Evolutionary conservation across 2,888 invertebrate species (phyloP).

Genomic region (Drosophila austrosaltans): DNA sequence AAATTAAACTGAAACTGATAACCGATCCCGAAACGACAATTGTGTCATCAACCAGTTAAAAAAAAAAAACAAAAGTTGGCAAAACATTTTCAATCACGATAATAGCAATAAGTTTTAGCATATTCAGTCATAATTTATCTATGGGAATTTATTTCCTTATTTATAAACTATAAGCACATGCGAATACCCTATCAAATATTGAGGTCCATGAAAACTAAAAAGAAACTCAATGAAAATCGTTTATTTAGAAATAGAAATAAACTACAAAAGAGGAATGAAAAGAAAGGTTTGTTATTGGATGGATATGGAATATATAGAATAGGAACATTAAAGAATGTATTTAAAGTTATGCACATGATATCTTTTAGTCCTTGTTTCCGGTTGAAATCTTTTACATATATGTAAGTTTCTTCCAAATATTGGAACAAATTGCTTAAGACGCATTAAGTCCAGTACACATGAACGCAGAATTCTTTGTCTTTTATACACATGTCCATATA

Average conservation of each 20-base stretch:
- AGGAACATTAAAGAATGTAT: no score
- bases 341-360: neutral
- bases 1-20: neutral
- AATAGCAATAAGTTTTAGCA: neutral
- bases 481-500: neutral
- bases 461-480: constrained; percentile 1
- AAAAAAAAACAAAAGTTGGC: neutral
- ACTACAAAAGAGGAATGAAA: no score
- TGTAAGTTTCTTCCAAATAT: neutral
- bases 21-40: neutral
- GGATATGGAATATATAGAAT: no score
- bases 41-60: neutral
- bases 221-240: no score
- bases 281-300: no score
- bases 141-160: neutral
- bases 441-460: constrained; percentile 10
- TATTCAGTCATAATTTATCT: neutral
- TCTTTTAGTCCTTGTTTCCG: constrained; percentile 6
- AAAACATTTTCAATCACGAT: neutral
- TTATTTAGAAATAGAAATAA: no score
- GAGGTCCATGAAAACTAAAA: no score
- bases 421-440: constrained; percentile 1
- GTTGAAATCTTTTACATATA: neutral
- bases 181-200: neutral
- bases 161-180: neutral